phyloP scores from a whole-genome alignment of 1,140 invertebrate species.

The Eueides isabella region DNA sequence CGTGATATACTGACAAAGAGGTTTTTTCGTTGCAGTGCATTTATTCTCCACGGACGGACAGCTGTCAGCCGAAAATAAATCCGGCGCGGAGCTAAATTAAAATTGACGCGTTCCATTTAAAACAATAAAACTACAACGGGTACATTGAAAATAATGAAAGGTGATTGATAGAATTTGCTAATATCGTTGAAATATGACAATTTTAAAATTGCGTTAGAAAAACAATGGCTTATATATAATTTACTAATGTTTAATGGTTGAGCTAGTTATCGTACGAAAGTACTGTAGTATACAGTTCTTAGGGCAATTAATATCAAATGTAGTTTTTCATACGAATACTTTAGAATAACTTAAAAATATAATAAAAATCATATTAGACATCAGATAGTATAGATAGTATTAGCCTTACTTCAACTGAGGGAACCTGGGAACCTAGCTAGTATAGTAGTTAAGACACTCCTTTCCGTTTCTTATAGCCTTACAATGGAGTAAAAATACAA shows the following conservation, averaged over 20 bases:
- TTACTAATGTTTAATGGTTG: no score
- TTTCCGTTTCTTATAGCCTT: no score
- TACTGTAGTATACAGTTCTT: no score
- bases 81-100: slow-evolving; percentile 66
- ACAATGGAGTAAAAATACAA: background rate
- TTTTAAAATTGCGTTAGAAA: background rate
- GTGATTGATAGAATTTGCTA: slow-evolving; percentile 61
- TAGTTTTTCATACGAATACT: no score
- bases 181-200: slow-evolving; percentile 20
- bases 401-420: no score
- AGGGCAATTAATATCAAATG: no score
- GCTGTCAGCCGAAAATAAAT: slow-evolving; percentile 66
- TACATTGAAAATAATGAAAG: slow-evolving; percentile 76
- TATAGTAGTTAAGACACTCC: no score
- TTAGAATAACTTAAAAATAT: no score
- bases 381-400: no score
- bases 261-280: no score
- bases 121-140: slow-evolving; percentile 65
- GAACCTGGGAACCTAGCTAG: no score
- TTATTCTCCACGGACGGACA: slow-evolving; percentile 49
- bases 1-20: slow-evolving; percentile 37
- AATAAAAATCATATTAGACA: no score
- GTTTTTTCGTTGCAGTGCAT: slow-evolving; percentile 39
- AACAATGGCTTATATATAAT: background rate
- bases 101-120: slow-evolving; percentile 78